Evolutionary conservation across 2,797 vertebrate species (phyloP), one percentile per base, ranked within the genome.

Genomic region (Phrynocephalus forsythii): DNA sequence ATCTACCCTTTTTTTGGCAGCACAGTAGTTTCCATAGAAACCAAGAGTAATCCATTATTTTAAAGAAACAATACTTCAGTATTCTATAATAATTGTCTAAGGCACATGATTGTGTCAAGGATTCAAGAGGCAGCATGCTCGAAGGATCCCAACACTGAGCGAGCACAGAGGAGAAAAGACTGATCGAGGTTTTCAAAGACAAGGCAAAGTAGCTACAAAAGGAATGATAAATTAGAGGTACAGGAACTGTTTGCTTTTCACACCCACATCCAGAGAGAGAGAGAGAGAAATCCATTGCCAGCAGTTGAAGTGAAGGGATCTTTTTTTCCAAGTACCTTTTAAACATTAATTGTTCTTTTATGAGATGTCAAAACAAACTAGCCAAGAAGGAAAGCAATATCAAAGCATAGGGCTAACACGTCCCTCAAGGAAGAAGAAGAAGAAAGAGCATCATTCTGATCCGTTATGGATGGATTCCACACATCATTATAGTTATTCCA

Each of bases 21-120:
- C 87, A 82, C 91, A 91, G 38, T 1, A 82, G 96, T 96, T 96
- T 94, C 96, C 95, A 95, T 95, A 94, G 96, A 90, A 96, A 96
- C 96, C 89, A 86, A 89, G 90, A 88, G 82, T 87, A 89, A 92
- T 92, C 93, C 91, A 77, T 77, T 91, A 92, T 93, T 89, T 84
- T 63, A 90, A 93, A 91, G 88, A 92, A 94, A 85, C 7, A 84
- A 86, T 8, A 75, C 85, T 92, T 72, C 84, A 30, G 88, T 71
- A 89, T 87, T 89, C 91, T 82, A 60, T 79, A 90, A 10, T 71
- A 85, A 94, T 90, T 66, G 38, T 80, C 92, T 91, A 89, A 78
- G 91, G 72, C 69, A 87, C 30, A 80, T 7, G 11, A 16, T 73
- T 75, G 20, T 63, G 56, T 48, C 81, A 82, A 82, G 38, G 28